Conservation (phyloP, 2,113 vertebrate species). For the Neodon shergylaensis region DNA sequence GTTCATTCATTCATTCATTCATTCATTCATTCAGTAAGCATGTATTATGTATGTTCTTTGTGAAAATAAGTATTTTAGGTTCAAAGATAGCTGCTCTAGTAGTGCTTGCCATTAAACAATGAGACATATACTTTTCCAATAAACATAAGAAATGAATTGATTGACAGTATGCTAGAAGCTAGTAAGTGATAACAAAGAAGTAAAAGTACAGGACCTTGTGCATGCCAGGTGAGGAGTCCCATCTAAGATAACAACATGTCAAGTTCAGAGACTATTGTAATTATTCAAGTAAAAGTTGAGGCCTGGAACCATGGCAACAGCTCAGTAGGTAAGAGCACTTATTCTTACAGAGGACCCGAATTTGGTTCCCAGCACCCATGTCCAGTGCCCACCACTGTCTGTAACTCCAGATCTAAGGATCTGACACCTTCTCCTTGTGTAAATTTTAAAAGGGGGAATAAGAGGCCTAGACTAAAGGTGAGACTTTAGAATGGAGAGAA, state of each 20-base stretch:
- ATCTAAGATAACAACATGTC: background rate
- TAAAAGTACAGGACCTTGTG: background rate
- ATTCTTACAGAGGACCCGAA: too few species aligned
- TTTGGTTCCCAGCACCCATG: background rate
- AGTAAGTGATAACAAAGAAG: slow-evolving; percentile 28
- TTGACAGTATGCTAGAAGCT: background rate
- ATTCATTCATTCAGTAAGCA: slow-evolving; percentile 10
- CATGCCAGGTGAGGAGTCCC: background rate
- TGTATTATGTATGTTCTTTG: background rate
- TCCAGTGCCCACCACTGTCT: background rate
- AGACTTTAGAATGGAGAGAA: background rate
- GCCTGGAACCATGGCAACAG: background rate
- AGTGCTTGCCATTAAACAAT: background rate
- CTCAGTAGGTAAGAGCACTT: background rate
- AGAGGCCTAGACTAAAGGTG: background rate
- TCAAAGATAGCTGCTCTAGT: background rate
- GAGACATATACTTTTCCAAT: background rate
- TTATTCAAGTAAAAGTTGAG: background rate
- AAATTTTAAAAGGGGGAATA: background rate
- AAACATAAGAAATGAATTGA: background rate
- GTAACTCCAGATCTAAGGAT: background rate
- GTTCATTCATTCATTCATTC: background rate
- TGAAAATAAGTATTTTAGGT: slow-evolving; percentile 5
- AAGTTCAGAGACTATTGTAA: background rate
- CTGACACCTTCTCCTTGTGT: background rate